Conservation (phyloP, 1,140 invertebrate species). For the Parasteatoda tepidariorum region DNA sequence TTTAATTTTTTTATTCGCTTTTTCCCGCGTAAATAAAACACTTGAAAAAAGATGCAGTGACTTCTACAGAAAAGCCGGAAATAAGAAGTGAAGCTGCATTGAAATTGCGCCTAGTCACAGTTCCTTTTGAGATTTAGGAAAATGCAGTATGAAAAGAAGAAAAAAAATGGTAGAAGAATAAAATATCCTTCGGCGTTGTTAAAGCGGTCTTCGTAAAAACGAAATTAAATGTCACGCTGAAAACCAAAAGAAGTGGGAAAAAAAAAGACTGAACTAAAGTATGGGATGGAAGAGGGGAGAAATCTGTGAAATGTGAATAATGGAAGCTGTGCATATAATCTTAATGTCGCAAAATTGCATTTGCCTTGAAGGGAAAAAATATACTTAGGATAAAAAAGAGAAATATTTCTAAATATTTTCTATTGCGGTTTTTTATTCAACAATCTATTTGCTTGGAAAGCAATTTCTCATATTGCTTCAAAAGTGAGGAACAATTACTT, state of each 20-base stretch:
- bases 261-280: constrained; percentile 5
- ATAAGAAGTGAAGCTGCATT: constrained; percentile 5
- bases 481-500: no score
- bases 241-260: constrained; percentile 47
- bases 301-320: constrained; percentile 26
- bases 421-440: background rate
- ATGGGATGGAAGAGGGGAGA: background rate
- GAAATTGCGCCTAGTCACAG: constrained; percentile 30
- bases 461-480: no score
- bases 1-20: background rate
- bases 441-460: no score
- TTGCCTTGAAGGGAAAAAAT: constrained; percentile 19
- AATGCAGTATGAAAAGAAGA: background rate
- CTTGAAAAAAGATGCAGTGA: background rate
- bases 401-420: constrained; percentile 51
- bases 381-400: constrained; percentile 28
- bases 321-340: constrained; percentile 21
- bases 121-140: constrained; percentile 2
- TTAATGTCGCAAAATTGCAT: constrained; percentile 44
- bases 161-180: constrained; percentile 3
- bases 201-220: constrained; percentile 35
- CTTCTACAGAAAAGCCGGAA: background rate
- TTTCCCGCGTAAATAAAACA: background rate
- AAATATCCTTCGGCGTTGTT: constrained; percentile 17
- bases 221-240: constrained; percentile 58